Evolutionary conservation across 2,888 invertebrate genomes (phyloP), one percentile per base, ranked within the genome.

Genomic region (Sarcophaga variegata): DNA sequence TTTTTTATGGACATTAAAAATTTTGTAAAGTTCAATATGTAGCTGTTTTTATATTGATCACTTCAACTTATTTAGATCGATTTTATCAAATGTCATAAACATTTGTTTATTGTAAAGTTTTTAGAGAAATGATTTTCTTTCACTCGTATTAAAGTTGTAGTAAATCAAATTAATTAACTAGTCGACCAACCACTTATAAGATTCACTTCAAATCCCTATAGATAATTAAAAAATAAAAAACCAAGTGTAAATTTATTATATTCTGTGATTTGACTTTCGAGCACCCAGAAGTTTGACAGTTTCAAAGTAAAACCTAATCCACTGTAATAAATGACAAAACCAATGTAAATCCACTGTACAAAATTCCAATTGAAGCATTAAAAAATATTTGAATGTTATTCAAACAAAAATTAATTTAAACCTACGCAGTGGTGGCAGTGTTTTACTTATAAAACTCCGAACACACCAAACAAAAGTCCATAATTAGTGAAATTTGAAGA

Each of bases 351-450:
- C 72, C 86, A 81, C 76, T 86, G 83, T 86, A 85, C 45, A 87
- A 79, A 82, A 81, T 83, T 83, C 75, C 64, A 82, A 78, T 83
- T 83, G 69, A 88, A 63, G 27, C 78, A 87, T 78, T 59, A 67
- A 47, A 63, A 77, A 20, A 47, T 74, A 63, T 75, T 69, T 59
- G 10, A 78, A 78, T n/a, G 20, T 59, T 72, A 60, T 47, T 67
- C 22, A 63, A 67, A 63, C 12, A 37, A 22, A 45, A 64, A 75
- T 72, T 60, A 12, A 72, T 81, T 77, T 12, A 87, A 81, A 59
- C 90, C 90, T 92, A 91, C 93, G 93, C 93, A 93, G 93, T 93
- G 93, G 93, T 93, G 93, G 93, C 93, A 93, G 93, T 93, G 93
- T 92, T 93, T 93, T 92, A 93, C 93, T 93, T 93, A 93, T 84